Evolutionary conservation across 2,797 vertebrate species (phyloP), one percentile per base, ranked within the genome.

Genomic region (Anguilla anguilla): DNA sequence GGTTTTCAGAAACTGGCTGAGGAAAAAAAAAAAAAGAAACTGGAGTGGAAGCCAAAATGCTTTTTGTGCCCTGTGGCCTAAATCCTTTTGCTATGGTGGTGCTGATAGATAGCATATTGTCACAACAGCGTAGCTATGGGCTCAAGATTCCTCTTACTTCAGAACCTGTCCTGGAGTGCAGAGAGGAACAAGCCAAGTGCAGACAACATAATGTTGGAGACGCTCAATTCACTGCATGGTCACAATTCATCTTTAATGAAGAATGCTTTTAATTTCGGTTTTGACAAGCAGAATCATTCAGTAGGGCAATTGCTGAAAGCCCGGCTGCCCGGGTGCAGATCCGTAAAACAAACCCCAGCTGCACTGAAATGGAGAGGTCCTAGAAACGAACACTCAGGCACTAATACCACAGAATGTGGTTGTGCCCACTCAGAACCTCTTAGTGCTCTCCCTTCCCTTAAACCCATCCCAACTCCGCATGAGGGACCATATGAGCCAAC

Each of bases 261-360:
- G 31, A 2, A 43, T 69, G 84, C 72, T 88, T 86, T 88, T 88
- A 51, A 86, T 82, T 86, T 69, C 31, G 19, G 85, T 69, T 39
- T 49, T 57, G 64, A 82, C 59, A 59, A 57, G 61, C 79, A 67
- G 74, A 39, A 87, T 88, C 77, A 86, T 88, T 86, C 83, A 88
- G 46, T 17, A 19, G 39, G 28, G 85, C 46, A 83, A 86, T 67
- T 43, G 31, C 46, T 25, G 51, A 57, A 43, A 46, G 43, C 43
- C 43, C 43, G 43, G 43, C 43, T 6, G 43, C 4, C 72, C 67
- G 39, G 64, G 51, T 74, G 9, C 64, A 86, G 5, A 39, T 7
- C 61, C 19, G 15, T 31, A 53, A 85, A 55, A 69, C 64, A 84
- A 69, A 51, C 49, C 69, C 53, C 87, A 28, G 55, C n/a, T 31